phyloP scores from a whole-genome alignment of 1,140 invertebrate genomes.

The Drosophila simulans region DNA sequence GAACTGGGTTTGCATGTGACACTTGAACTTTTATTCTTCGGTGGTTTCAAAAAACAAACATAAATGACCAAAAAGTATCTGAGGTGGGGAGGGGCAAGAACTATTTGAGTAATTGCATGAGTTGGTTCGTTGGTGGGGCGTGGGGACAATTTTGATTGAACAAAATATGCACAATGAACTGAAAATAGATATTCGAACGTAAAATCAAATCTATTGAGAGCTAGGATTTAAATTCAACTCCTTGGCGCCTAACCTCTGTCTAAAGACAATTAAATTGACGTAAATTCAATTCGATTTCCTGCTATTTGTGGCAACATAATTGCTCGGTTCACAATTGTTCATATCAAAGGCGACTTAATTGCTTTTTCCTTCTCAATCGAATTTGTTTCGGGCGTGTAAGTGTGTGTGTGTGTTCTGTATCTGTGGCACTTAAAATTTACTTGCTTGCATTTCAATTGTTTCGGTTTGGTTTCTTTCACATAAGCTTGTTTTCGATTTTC shows the following conservation, averaged over 20 bases:
- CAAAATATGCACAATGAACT: slow-evolving; percentile 51
- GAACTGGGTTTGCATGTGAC: slow-evolving; percentile 39
- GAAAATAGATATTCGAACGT: slow-evolving; percentile 48
- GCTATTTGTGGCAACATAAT: slow-evolving; percentile 29
- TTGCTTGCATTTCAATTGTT: slow-evolving; percentile 53
- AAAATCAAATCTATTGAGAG: slow-evolving; percentile 46
- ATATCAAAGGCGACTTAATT: slow-evolving; percentile 48
- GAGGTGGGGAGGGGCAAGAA: slow-evolving; percentile 23
- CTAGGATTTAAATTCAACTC: slow-evolving; percentile 30
- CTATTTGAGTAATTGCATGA: slow-evolving; percentile 32
- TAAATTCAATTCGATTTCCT: slow-evolving; percentile 45
- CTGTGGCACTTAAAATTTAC: slow-evolving; percentile 59
- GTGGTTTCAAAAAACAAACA: slow-evolving; percentile 43
- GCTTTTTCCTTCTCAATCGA: slow-evolving; percentile 37
- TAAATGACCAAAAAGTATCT: slow-evolving; percentile 28
- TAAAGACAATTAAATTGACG: slow-evolving; percentile 46
- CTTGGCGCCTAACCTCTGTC: slow-evolving; percentile 28
- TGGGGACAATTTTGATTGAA: slow-evolving; percentile 49
- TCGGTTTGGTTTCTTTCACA: slow-evolving; percentile 42
- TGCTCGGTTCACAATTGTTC: slow-evolving; percentile 37
- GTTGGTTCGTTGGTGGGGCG: slow-evolving; percentile 14
- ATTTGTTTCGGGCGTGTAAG: slow-evolving; percentile 11
- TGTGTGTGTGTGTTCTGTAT: slow-evolving; percentile 16
- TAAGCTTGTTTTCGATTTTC: slow-evolving; percentile 48
- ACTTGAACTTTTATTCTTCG: slow-evolving; percentile 17